These are phyloP conservation scores for Thumatha senex DNA, from an alignment of 2,888 invertebrate species.

Conservation along the genomic window DNA sequence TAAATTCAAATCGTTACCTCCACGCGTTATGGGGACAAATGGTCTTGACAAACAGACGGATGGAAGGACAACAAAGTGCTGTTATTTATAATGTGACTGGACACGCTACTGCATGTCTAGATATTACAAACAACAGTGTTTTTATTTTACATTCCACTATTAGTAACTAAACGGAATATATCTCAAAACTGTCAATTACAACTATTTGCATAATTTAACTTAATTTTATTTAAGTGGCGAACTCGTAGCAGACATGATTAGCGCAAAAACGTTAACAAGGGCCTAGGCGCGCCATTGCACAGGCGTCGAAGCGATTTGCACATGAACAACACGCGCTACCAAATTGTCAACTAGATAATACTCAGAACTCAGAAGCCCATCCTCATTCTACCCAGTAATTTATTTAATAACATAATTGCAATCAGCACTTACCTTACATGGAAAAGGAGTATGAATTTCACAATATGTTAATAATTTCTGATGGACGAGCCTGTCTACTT, in stretches of 20 bases:
- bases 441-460: background rate
- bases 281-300: constrained; percentile 20
- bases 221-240: constrained; percentile 14
- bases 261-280: constrained; percentile 31
- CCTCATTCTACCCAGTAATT: constrained; percentile 23
- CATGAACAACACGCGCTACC: constrained; percentile 18
- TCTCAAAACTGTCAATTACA: constrained; percentile 4
- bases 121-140: background rate
- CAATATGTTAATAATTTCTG: background rate
- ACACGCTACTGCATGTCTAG: too few relatives aligned
- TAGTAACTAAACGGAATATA: constrained; percentile 2
- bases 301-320: constrained; percentile 20
- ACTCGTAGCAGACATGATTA: constrained; percentile 18
- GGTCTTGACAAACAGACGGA: too few relatives aligned
- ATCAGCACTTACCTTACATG: constrained; percentile 22
- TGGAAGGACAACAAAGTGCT: too few relatives aligned
- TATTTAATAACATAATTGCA: constrained; percentile 51
- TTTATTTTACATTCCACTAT: background rate
- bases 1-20: too few relatives aligned
- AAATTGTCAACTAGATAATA: constrained; percentile 5
- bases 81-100: too few relatives aligned
- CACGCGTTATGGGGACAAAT: too few relatives aligned
- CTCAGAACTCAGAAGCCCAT: constrained; percentile 5
- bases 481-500: background rate
- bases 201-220: constrained; percentile 27